These are phyloP conservation scores for Neoitamus cyanurus DNA, from an alignment of 2,888 invertebrate species.

Conservation along the genomic window DNA sequence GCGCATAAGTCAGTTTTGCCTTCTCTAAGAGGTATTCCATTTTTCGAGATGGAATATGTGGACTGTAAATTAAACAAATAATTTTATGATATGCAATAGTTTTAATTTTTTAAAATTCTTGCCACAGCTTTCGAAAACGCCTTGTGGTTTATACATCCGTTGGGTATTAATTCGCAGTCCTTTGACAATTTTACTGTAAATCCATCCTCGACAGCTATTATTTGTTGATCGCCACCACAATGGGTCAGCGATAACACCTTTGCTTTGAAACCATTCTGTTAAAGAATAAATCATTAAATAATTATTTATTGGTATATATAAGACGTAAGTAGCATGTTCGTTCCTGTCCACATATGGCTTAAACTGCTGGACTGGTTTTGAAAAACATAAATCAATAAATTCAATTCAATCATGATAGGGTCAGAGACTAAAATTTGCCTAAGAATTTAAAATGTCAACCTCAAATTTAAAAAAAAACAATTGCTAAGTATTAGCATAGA, in stretches of 20 bases:
- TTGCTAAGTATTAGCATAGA: no score
- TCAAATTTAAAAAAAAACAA: no score
- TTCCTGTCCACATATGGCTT: no score
- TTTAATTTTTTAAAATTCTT: slow-evolving; percentile 29
- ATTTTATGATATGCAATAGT: background rate
- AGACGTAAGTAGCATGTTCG: no score
- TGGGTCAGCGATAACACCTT: slow-evolving; percentile 60
- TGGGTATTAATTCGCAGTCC: slow-evolving; percentile 66
- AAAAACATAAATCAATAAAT: no score
- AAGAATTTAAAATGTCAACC: no score
- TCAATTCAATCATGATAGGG: no score
- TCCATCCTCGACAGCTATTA: slow-evolving; percentile 59
- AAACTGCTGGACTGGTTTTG: no score
- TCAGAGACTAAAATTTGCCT: no score
- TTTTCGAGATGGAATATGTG: slow-evolving; percentile 64
- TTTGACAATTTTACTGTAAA: slow-evolving; percentile 62
- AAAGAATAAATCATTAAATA: no score
- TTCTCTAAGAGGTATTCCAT: slow-evolving; percentile 64
- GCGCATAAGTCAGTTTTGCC: slow-evolving; percentile 67
- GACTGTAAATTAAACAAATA: slow-evolving; percentile 55
- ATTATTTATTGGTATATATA: no score
- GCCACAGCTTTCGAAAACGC: slow-evolving; percentile 64
- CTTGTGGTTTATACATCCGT: slow-evolving; percentile 64
- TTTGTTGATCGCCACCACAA: slow-evolving; percentile 60
- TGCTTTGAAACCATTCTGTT: slow-evolving; percentile 64